Percentiles rank a stretch among this genome's conserved stretches.
Conservation (phyloP, 2,113 vertebrate species). For the Mobula birostris region DNA sequence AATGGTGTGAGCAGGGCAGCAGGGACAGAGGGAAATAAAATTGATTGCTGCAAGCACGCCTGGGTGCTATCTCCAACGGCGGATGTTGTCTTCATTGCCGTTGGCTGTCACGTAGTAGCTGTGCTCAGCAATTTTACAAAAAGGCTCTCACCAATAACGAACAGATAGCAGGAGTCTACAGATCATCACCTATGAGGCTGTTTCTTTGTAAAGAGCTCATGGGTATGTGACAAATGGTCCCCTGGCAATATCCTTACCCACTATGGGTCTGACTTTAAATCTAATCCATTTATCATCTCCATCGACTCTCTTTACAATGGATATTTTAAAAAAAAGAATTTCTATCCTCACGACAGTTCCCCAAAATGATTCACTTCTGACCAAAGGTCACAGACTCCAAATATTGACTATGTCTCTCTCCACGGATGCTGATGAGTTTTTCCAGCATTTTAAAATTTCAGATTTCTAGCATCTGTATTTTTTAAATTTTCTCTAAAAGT, state of each 20-base stretch:
- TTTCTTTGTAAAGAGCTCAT: background rate
- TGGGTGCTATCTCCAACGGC: background rate
- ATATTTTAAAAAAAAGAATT: background rate
- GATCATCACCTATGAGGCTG: background rate
- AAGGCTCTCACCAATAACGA: background rate
- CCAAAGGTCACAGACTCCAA: too few species aligned
- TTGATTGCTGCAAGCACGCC: background rate
- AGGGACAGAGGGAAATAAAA: background rate
- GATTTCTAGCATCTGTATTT: too few species aligned
- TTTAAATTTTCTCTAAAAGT: background rate
- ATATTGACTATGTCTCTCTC: background rate
- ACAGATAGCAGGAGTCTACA: background rate
- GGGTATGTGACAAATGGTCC: background rate
- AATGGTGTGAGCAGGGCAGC: background rate
- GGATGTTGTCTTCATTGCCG: background rate
- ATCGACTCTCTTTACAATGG: background rate
- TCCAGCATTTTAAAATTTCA: too few species aligned
- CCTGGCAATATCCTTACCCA: background rate
- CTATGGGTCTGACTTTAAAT: background rate
- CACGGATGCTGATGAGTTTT: background rate
- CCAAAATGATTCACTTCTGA: too few species aligned
- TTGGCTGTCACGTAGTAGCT: slow-evolving; percentile 13
- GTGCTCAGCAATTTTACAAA: background rate
- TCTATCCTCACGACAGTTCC: too few species aligned
- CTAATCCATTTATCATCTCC: background rate